Evolutionary conservation across 2,888 invertebrate species (phyloP), one percentile per base, ranked within the genome.

Genomic region (Amblyjoppa fuscipennis): DNA sequence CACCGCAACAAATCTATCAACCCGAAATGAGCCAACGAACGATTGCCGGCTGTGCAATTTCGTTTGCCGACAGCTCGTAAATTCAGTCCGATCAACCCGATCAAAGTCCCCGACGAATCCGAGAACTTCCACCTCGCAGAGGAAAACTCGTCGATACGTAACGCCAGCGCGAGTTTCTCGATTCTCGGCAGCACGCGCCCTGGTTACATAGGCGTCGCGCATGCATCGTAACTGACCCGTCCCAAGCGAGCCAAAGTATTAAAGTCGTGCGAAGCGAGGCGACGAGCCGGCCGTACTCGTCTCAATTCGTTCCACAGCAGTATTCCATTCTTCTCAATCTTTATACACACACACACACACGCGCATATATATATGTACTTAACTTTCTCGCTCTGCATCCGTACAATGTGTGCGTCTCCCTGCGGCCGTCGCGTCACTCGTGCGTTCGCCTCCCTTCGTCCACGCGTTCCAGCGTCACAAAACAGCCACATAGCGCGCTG

Each of bases 201-300:
- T 45, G 28, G 31, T 69, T 20, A 59, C 45, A 31, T 59, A 70
- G 69, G 11, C n/a, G 38, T 73, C 34, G 53, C 20, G 9, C 64
- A 61, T 56, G 9, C 45, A 53, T 51, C 61, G 80, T 81, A 74
- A 81, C 73, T 81, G 80, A 81, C 80, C 80, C 80, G 73, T 81
- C 80, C 41, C 68, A 74, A 81, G 73, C 51, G 53, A 45, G 66
- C 9, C 6, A 7, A 66, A 68, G n/a, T 13, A 31, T 31, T 9
- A 31, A n/a, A 31, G 38, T 34, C 16, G 38, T n/a, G 51, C 53
- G 28, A 38, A 34, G 38, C 78, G n/a, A 28, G 20, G 11, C 45
- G 3, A 41, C 13, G 74, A 61, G 61, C 3, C 25, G 59, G 41
- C 31, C 64, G 51, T 51, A 66, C 71, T 80, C 64, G 41, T 73